Percentiles rank a stretch among this genome's conserved stretches.
phyloP scores from a whole-genome alignment of 1,140 invertebrate species.

The Bombus haemorrhoidalis region DNA sequence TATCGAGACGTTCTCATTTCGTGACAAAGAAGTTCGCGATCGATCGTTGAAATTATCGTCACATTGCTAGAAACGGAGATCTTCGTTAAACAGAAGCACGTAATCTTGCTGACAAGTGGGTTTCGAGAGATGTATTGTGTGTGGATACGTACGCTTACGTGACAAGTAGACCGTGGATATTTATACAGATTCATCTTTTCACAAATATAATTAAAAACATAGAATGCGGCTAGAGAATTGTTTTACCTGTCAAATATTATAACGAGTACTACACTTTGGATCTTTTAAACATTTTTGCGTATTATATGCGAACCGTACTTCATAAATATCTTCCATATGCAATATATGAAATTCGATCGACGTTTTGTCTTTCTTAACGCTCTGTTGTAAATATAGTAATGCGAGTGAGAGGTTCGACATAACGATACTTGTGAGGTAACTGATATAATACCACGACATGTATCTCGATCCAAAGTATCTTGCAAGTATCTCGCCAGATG shows the following conservation, averaged over 20 bases:
- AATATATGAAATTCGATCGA: background rate
- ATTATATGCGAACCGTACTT: background rate
- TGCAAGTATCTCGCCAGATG: background rate
- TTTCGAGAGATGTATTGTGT: background rate
- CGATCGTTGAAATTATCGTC: background rate
- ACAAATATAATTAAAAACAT: too few species aligned
- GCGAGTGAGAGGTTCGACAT: too few species aligned
- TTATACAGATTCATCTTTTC: background rate
- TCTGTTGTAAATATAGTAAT: background rate
- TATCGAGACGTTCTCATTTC: constrained; percentile 13
- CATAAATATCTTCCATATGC: background rate
- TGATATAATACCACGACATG: background rate
- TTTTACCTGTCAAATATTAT: too few species aligned
- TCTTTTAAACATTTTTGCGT: too few species aligned
- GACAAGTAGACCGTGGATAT: too few species aligned
- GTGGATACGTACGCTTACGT: background rate
- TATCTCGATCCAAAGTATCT: constrained; percentile 1
- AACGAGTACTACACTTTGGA: too few species aligned
- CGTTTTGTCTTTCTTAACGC: background rate
- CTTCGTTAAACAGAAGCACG: background rate
- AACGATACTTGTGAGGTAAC: background rate
- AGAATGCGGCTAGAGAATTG: too few species aligned
- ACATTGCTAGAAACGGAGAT: background rate
- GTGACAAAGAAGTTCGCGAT: background rate
- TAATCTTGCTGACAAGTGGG: background rate